Conservation (phyloP, 1,140 invertebrate species). For the Heliconius himera region DNA sequence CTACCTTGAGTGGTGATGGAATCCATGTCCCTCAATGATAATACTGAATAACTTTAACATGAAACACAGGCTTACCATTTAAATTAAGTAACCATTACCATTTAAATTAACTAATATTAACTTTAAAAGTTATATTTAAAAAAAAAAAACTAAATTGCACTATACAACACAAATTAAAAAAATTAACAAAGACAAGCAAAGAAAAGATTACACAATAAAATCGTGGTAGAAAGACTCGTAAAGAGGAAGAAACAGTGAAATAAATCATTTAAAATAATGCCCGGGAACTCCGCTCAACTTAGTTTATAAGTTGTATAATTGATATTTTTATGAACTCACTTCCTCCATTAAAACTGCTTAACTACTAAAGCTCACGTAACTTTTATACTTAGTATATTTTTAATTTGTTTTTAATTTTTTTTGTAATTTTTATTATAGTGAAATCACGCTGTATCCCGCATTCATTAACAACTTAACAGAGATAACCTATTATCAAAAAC, state of each 20-base stretch:
- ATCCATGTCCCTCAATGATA: too few relatives aligned
- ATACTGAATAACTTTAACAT: too few relatives aligned
- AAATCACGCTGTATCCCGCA: too few relatives aligned
- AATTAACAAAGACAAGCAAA: background rate
- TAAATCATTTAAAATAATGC: constrained; percentile 18
- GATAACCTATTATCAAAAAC: too few relatives aligned
- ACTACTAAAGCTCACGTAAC: constrained; percentile 13
- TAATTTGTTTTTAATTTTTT: background rate
- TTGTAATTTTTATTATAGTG: too few relatives aligned
- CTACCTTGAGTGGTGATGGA: too few relatives aligned
- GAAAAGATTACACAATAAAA: background rate
- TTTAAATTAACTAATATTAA: background rate
- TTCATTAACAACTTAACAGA: too few relatives aligned
- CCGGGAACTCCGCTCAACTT: background rate
- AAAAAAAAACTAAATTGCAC: background rate
- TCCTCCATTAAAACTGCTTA: constrained; percentile 9
- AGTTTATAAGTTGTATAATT: constrained; percentile 25
- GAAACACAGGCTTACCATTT: too few relatives aligned
- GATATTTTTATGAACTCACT: constrained; percentile 20
- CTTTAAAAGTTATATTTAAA: too few relatives aligned
- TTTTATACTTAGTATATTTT: background rate
- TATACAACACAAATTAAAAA: background rate
- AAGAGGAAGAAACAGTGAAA: background rate
- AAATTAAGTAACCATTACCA: too few relatives aligned
- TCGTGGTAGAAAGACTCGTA: background rate